phyloP scores from a whole-genome alignment of 2,888 invertebrate species.

The Agrochola lychnidis region DNA sequence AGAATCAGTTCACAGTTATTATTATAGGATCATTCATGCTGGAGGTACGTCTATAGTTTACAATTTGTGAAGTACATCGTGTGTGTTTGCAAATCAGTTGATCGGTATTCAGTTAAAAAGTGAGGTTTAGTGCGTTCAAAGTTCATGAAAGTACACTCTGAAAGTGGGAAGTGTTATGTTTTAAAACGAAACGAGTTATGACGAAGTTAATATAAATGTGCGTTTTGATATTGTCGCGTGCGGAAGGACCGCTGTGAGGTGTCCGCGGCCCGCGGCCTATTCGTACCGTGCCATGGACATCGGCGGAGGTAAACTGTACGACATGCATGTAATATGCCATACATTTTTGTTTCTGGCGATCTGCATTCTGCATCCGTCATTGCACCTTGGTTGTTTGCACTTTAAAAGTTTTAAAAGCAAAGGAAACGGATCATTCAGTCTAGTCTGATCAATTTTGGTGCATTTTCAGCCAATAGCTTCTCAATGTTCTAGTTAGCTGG shows the following conservation, averaged over 20 bases:
- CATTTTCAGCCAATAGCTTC: constrained; percentile 72
- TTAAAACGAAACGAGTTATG: constrained; percentile 78
- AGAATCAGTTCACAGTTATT: constrained; percentile 84
- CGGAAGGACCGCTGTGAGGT: constrained; percentile 84
- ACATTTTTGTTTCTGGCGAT: constrained; percentile 72
- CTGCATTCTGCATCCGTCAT: constrained; percentile 77
- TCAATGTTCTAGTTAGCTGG: constrained; percentile 78
- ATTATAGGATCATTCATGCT: constrained; percentile 90
- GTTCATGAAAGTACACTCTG: constrained; percentile 76
- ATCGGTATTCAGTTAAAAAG: constrained; percentile 74
- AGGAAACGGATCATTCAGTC: constrained; percentile 69
- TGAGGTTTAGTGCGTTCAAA: constrained; percentile 83
- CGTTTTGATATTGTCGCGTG: constrained; percentile 81
- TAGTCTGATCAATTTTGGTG: constrained; percentile 68
- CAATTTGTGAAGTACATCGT: constrained; percentile 82
- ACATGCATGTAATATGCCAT: constrained; percentile 82
- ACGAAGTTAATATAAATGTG: constrained; percentile 85
- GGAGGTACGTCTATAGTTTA: constrained; percentile 90
- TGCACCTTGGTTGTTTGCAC: constrained; percentile 82
- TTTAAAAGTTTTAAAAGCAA: constrained; percentile 61
- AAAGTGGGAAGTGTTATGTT: constrained; percentile 79
- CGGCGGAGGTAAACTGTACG: constrained; percentile 87
- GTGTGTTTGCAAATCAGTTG: constrained; percentile 77
- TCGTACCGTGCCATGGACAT: constrained; percentile 86
- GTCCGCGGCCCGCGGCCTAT: constrained; percentile 79